Evolutionary conservation across 2,113 vertebrate genomes (phyloP), one percentile per base, ranked within the genome.

Genomic region (Neolamprologus longior): DNA sequence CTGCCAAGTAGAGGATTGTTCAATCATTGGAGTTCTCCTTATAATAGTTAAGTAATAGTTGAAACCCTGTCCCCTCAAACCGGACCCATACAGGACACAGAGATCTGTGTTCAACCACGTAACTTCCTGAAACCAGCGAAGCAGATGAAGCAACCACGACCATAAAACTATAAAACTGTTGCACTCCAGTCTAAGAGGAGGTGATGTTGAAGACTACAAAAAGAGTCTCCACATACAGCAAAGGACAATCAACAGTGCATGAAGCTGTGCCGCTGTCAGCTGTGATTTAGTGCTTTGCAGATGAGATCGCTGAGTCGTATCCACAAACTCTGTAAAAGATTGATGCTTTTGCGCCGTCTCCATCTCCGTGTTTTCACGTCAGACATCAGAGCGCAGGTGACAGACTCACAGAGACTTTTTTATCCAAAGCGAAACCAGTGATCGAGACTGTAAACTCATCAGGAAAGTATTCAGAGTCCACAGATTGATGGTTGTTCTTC

Each of bases 81-180:
- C 0, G 0, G 61, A 66, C 17, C 5, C 31, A 0, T 1, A 4
- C 17, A 35, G 15, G 31, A 11, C 4, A 2, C 15, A 19, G 1
- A 66, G 31, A n/a, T 35, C 6, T 66, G 33, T 66, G 6, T 37
- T 37, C 33, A n/a, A 12, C 61, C 61, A 37, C 4, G 9, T 0
- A 37, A 66, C 61, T 66, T 66, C 33, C 61, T 35, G 31, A n/a
- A 66, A 66, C 61, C 61, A 66, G 17, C 0, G 4, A 66, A 35
- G 61, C 31, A 66, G 33, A n/a, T 35, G 61, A 37, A 66, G 61
- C 7, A 37, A 66, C 4, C 9, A 7, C 4, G 0, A 66, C 33
- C 61, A 37, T 35, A n/a, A 37, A 66, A 35, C 31, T 66, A 61
- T 19, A 37, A 3, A 66, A 5, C 31, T 37, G 61, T 37, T 66